Conservation (phyloP, 1,140 invertebrate genomes). For the Aphaenogaster floridana region DNA sequence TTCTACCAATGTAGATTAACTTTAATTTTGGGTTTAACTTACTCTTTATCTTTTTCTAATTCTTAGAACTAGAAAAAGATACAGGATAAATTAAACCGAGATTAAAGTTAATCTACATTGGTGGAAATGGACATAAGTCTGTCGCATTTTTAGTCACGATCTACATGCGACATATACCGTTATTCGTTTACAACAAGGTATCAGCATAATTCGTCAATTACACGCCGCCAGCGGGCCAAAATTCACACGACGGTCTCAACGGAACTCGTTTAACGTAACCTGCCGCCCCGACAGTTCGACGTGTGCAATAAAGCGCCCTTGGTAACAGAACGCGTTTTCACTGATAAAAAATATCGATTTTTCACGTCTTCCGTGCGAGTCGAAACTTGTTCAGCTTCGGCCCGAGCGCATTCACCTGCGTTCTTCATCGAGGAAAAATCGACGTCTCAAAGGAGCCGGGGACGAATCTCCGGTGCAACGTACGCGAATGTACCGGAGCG, state of each 20-base stretch:
- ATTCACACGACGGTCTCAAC: conserved; percentile 57
- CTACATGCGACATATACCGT: conserved; percentile 19
- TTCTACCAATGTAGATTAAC: no score
- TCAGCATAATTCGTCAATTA: conserved; percentile 65
- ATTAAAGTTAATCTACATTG: no score
- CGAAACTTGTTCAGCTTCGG: conserved; percentile 66
- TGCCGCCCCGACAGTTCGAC: conserved; percentile 41
- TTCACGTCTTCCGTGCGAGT: conserved; percentile 57
- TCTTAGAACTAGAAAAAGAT: no score
- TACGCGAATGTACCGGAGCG: conserved; percentile 59
- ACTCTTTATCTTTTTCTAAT: no score
- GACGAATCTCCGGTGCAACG: conserved; percentile 50
- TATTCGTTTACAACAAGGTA: conserved; percentile 50
- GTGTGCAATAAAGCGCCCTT: conserved; percentile 52
- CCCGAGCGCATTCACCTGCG: conserved; percentile 82
- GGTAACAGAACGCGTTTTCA: conserved; percentile 57
- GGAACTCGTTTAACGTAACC: conserved; percentile 60
- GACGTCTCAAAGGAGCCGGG: conserved; percentile 73
- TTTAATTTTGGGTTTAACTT: no score
- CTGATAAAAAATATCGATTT: conserved; percentile 69
- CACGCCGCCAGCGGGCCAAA: conserved; percentile 47
- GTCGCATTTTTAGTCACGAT: not conserved
- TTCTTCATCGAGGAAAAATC: conserved; percentile 79
- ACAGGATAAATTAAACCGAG: no score
- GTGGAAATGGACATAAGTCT: no score